Evolutionary conservation across 1,140 invertebrate species (phyloP).

Genomic region (Aphidius gifuensis): DNA sequence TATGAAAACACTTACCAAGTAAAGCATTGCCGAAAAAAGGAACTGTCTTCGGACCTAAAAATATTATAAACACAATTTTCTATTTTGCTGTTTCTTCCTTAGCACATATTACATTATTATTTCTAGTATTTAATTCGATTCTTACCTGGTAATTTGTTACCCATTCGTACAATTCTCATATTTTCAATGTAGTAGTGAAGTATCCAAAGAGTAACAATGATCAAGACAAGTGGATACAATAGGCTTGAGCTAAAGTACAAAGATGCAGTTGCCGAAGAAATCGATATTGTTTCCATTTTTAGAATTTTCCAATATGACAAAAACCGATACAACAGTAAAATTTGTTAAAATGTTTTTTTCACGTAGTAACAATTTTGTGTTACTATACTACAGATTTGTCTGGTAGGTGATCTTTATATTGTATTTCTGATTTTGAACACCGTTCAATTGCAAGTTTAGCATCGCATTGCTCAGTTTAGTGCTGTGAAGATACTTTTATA

Average conservation of each 20-base stretch:
- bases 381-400: too few relatives aligned
- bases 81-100: too few relatives aligned
- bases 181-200: slow-evolving; percentile 43
- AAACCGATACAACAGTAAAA: too few relatives aligned
- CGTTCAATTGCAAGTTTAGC: too few relatives aligned
- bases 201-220: slow-evolving; percentile 28
- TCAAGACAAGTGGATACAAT: slow-evolving; percentile 33
- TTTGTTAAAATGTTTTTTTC: too few relatives aligned
- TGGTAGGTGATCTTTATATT: too few relatives aligned
- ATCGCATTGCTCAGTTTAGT: too few relatives aligned
- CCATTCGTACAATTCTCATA: slow-evolving; percentile 33
- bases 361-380: too few relatives aligned
- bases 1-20: slow-evolving; percentile 24
- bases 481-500: slow-evolving; percentile 33
- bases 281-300: slow-evolving; percentile 38
- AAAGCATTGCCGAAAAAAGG: slow-evolving; percentile 63
- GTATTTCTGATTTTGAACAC: too few relatives aligned
- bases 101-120: neutral
- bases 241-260: slow-evolving; percentile 28
- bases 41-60: slow-evolving; percentile 46
- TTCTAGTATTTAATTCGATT: slow-evolving; percentile 5
- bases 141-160: slow-evolving; percentile 46
- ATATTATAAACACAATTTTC: slow-evolving; percentile 10
- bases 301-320: neutral
- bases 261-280: slow-evolving; percentile 22